Conservation (phyloP, 2,888 invertebrate genomes). For the Arrhopalites spinosus region DNA sequence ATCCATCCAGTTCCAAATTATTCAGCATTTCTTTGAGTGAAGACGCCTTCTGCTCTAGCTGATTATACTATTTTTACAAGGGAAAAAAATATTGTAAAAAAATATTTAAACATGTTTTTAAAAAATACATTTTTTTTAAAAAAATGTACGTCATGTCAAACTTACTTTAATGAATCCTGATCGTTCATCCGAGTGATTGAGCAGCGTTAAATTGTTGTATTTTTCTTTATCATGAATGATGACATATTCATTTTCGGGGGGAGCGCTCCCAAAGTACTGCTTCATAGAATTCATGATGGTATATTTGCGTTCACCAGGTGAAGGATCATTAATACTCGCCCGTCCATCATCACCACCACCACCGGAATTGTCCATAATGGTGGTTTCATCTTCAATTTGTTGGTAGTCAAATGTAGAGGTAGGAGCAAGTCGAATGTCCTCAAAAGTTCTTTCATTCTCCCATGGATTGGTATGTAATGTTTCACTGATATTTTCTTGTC, state of each 20-base stretch:
- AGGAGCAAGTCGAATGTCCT: slow-evolving; percentile 3
- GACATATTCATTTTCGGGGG: slow-evolving; percentile 50
- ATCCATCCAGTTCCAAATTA: slow-evolving; percentile 42
- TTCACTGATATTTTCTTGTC: slow-evolving; percentile 30
- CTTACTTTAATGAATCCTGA: slow-evolving; percentile 47
- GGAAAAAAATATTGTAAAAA: too few species aligned
- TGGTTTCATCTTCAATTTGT: slow-evolving; percentile 31
- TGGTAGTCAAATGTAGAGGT: slow-evolving; percentile 18
- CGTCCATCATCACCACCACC: too few species aligned
- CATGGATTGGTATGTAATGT: slow-evolving; percentile 22
- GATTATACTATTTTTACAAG: too few species aligned
- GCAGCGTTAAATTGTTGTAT: slow-evolving; percentile 41
- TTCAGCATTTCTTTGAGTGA: slow-evolving; percentile 45
- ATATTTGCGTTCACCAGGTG: slow-evolving; percentile 43
- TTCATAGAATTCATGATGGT: slow-evolving; percentile 54
- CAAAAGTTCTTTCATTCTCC: slow-evolving; percentile 6
- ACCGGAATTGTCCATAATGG: neutral
- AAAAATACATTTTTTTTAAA: too few species aligned
- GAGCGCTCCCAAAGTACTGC: slow-evolving; percentile 50
- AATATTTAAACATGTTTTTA: too few species aligned
- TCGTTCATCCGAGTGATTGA: slow-evolving; percentile 43
- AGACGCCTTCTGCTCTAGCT: neutral
- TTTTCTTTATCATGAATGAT: slow-evolving; percentile 41
- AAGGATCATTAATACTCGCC: neutral
- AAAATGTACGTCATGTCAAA: too few species aligned